Conservation (phyloP, 35 echinoderm and acorn worm genomes). For the Ophiothrix spiculata region DNA sequence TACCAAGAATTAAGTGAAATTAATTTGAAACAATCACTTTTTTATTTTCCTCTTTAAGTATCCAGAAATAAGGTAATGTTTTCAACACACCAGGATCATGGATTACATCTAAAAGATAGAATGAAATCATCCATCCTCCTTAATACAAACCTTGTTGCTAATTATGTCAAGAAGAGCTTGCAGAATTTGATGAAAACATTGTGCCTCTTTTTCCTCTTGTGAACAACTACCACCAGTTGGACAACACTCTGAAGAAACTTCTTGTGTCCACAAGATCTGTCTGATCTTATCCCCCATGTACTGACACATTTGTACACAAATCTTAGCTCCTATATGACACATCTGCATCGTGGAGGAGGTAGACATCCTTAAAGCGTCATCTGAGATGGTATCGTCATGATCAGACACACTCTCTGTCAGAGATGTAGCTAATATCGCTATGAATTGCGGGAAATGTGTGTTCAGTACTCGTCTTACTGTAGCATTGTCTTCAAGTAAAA, state of each 20-base stretch:
- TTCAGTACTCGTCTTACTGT: background rate
- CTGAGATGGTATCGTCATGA: background rate
- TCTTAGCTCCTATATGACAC: constrained; percentile 30
- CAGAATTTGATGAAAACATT: background rate
- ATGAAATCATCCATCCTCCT: too few species aligned
- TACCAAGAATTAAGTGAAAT: too few species aligned
- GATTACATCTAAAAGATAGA: too few species aligned
- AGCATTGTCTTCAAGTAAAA: constrained; percentile 33
- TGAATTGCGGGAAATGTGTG: constrained; percentile 17
- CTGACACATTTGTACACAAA: constrained; percentile 29
- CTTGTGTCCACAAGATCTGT: background rate
- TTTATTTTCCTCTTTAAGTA: too few species aligned
- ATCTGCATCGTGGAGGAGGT: background rate
- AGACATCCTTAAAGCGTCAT: background rate
- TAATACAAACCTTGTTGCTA: constrained; percentile 28
- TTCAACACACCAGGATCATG: too few species aligned
- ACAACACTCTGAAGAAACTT: background rate
- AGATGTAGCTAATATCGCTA: background rate
- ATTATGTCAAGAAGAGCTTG: constrained; percentile 31
- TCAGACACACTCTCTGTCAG: background rate
- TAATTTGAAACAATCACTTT: too few species aligned
- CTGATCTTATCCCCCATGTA: background rate
- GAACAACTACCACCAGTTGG: background rate
- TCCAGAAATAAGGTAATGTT: too few species aligned
- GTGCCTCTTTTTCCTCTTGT: background rate